Evolutionary conservation across 2,888 invertebrate genomes (phyloP), one percentile per base, ranked within the genome.

Genomic region (Drosophila phalerata): DNA sequence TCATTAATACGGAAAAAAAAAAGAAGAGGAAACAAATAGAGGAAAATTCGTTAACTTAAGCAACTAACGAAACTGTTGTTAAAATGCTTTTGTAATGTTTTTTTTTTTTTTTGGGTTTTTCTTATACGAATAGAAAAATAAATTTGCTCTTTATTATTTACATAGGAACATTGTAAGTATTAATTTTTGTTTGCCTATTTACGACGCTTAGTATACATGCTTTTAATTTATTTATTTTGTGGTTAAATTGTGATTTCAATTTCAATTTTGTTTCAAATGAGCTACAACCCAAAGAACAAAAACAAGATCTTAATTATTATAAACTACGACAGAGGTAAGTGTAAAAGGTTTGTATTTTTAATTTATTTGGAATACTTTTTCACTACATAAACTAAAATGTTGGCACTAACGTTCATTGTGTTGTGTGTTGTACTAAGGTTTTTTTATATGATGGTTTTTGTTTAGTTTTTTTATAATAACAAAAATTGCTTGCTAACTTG

Each of bases 391-490:
- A 77, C 69, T 65, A 69, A 80, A 71, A 61, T 85, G 45, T 45
- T 67, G 37, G 52, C 56, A 71, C 86, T 87, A 84, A 85, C 85
- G 85, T 82, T 82, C 82, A 82, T 82, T 77, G 73, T 73, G 53
- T 37, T 53, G 60, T 58, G 49, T 69, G 38, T 42, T 53, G 42
- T 53, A 67, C 56, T 53, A 43, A 40, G 34, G 45, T 19, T 48
- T 45, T 28, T 45, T 30, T 45, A 25, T 42, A 38, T 42, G 34
- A 22, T 47, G 15, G 9, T 17, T 40, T 32, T 37, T 8, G 43
- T 38, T 28, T 45, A n/a, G 10, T 38, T 45, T 34, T 52, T 52
- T 28, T 38, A 11, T 28, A 51, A 42, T 57, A 53, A 48, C 25
- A 22, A 32, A 19, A 47, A 30, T 66, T 68, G 51, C 42, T 77